A percentile compares a stretch with the other conserved stretches of the same genome.
Evolutionary conservation across 2,888 invertebrate species (phyloP).

Genomic region (Scotopteryx bipunctaria): DNA sequence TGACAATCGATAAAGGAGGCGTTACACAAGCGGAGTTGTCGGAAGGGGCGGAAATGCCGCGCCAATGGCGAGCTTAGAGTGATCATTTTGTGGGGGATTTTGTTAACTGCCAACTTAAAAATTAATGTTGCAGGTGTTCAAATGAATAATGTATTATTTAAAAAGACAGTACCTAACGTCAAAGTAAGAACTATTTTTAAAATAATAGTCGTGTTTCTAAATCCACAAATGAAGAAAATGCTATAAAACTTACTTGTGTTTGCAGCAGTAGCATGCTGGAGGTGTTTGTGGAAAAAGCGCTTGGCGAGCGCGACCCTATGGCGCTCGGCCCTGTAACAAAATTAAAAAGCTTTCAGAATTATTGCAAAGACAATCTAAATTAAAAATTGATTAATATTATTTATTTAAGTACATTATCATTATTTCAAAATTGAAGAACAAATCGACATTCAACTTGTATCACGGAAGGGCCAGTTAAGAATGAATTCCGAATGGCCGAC

Average conservation of each 20-base stretch:
- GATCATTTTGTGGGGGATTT: conserved; percentile 39
- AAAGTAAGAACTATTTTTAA: background rate
- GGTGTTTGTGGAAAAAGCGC: conserved; percentile 82
- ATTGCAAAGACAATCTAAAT: background rate
- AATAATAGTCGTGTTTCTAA: too few relatives aligned
- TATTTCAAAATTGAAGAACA: conserved; percentile 11
- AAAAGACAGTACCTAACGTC: background rate
- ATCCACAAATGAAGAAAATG: conserved; percentile 5
- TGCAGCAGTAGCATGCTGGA: conserved; percentile 97
- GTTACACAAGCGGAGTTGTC: conserved; percentile 56
- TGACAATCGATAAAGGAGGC: conserved; percentile 70
- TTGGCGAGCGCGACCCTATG: conserved; percentile 82
- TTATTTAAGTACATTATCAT: conserved; percentile 7
- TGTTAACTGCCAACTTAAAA: conserved; percentile 37
- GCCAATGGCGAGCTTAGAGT: conserved; percentile 64
- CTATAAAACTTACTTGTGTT: conserved; percentile 88
- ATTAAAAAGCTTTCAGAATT: conserved; percentile 30
- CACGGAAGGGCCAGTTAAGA: conserved; percentile 51
- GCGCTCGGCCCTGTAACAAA: conserved; percentile 82
- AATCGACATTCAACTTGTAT: conserved; percentile 38
- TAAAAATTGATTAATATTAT: background rate
- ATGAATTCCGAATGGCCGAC: conserved; percentile 58
- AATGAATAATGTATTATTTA: conserved; percentile 41
- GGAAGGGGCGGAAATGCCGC: conserved; percentile 64
- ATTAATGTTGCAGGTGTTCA: conserved; percentile 54